phyloP scores from a whole-genome alignment of 2,113 vertebrate species.

The Heloderma charlesbogerti region DNA sequence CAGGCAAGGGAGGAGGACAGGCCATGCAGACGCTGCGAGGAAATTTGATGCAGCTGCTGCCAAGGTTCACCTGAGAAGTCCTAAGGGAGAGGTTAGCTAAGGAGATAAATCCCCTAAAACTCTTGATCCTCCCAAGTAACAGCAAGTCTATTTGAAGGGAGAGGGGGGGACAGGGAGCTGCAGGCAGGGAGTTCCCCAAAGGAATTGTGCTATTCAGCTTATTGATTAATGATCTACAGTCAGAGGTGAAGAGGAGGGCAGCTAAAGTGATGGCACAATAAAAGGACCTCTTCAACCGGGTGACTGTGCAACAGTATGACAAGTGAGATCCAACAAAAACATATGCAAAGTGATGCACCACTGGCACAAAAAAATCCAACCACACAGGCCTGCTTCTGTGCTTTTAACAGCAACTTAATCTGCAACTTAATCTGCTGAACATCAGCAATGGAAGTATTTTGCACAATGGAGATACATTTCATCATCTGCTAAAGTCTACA shows the following conservation, averaged over 20 bases:
- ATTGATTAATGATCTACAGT: too few species aligned
- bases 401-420: too few species aligned
- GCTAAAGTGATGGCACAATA: neutral
- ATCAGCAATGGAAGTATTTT: too few species aligned
- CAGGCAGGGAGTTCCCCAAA: neutral
- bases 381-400: too few species aligned
- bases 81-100: neutral
- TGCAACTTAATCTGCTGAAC: too few species aligned
- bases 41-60: neutral
- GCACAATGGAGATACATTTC: too few species aligned
- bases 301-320: too few species aligned
- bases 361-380: too few species aligned
- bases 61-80: neutral
- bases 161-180: neutral
- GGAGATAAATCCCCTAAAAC: neutral
- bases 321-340: too few species aligned
- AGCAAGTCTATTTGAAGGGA: neutral
- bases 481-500: too few species aligned
- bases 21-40: neutral
- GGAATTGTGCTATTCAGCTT: neutral
- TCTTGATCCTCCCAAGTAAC: neutral
- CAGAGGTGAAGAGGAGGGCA: neutral
- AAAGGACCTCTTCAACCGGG: too few species aligned
- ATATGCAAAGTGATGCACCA: too few species aligned
- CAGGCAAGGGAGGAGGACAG: neutral